A percentile compares a stretch with the other conserved stretches of the same genome.
Conservation (phyloP, 2,113 vertebrate genomes). For the Forbesichthys papilliferus region DNA sequence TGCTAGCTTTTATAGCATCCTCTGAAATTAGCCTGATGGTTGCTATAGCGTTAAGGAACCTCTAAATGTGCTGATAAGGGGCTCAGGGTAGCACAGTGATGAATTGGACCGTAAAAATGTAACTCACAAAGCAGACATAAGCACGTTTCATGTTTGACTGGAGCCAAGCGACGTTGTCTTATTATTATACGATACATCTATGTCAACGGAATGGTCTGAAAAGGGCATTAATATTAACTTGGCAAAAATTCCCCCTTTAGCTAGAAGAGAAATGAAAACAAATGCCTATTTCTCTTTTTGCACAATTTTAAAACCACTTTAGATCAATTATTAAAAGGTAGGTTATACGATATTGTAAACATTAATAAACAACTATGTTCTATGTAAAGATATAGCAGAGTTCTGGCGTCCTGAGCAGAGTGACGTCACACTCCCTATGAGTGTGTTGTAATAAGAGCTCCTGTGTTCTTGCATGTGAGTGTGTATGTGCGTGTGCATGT, state of each 20-base stretch:
- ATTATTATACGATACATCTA: background rate
- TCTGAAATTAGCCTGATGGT: constrained; percentile 9
- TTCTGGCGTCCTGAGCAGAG: too few species aligned
- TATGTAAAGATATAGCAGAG: too few species aligned
- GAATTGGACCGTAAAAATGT: constrained; percentile 3
- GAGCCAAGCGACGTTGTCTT: background rate
- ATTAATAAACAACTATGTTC: too few species aligned
- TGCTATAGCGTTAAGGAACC: constrained; percentile 42
- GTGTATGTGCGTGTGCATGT: too few species aligned
- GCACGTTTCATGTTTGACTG: background rate
- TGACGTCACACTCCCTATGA: background rate
- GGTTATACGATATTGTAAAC: too few species aligned
- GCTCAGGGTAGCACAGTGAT: background rate
- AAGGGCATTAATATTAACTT: background rate
- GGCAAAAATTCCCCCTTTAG: background rate
- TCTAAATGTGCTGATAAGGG: constrained; percentile 27
- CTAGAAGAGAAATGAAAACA: too few species aligned
- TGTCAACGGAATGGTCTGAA: background rate
- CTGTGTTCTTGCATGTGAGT: too few species aligned
- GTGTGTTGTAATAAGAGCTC: background rate
- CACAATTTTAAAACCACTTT: background rate
- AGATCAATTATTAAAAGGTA: background rate
- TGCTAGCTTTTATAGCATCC: constrained; percentile 53
- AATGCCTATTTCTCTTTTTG: constrained; percentile 7
- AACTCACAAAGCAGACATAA: background rate